Evolutionary conservation across 1,140 invertebrate genomes (phyloP), one percentile per base, ranked within the genome.

Genomic region (Achatina immaculata): DNA sequence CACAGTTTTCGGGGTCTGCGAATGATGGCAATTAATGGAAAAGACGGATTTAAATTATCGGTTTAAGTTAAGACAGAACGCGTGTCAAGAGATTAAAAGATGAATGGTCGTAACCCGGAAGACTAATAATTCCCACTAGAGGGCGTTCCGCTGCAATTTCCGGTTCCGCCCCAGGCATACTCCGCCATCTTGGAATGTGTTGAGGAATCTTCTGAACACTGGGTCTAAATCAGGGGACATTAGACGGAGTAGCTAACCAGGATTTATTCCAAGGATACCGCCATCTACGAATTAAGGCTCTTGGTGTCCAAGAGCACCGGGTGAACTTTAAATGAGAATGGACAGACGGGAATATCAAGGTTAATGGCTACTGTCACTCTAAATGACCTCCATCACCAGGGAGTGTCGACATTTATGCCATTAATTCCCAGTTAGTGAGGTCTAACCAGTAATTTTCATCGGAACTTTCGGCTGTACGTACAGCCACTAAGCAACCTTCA

Each of bases 41-140:
- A n/a, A 36, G 48, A 43, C 55, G 73, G 43, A 24, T 42, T 82
- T 76, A 69, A 78, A 34, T 73, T 42, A 72, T 62, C 74, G 72
- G n/a, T 65, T 36, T 48, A 40, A 42, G 28, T 45, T 81, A 80
- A 83, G 80, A 78, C 74, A 24, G 75, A 65, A 74, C 76, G 42
- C 75, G 74, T 83, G 82, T 83, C 82, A 83, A 81, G 78, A 79
- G 80, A 81, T 83, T 81, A 83, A 45, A 72, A 81, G 82, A 83
- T 78, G 75, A 83, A 83, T 83, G 75, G 82, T 51, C 42, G 31
- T 58, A 62, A 74, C 45, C 82, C 79, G 82, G 82, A 83, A 81
- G 80, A 80, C 76, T 79, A 83, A 83, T 81, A 73, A 76, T 78
- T 74, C 74, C 62, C 65, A 81, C 80, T 65, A 81, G 79, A 83